phyloP scores from a whole-genome alignment of 2,113 vertebrate species.

The Strix aluco region DNA sequence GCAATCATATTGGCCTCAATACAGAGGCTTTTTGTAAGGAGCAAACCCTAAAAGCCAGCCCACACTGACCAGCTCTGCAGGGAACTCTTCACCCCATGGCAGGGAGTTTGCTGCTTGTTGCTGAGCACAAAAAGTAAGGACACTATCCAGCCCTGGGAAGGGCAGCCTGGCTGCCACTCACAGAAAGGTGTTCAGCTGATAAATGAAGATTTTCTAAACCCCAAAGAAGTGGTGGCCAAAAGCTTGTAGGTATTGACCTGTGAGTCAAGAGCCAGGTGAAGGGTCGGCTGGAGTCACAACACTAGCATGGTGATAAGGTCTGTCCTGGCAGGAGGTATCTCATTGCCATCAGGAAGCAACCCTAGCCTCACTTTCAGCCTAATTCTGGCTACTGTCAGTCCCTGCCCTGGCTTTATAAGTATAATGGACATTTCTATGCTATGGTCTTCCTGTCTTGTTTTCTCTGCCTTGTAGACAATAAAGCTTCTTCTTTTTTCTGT shows the following conservation, averaged over 20 bases:
- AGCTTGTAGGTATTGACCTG: background rate
- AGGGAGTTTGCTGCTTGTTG: background rate
- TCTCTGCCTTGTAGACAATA: background rate
- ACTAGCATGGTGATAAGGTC: background rate
- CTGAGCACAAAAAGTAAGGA: background rate
- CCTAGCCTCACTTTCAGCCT: background rate
- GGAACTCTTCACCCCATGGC: background rate
- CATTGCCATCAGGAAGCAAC: background rate
- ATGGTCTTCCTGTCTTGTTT: background rate
- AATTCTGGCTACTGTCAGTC: background rate
- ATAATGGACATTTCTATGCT: background rate
- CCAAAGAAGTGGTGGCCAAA: background rate
- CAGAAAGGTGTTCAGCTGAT: background rate
- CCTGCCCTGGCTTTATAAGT: background rate
- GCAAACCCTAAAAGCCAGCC: background rate
- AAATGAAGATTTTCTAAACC: background rate
- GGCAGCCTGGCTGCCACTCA: background rate
- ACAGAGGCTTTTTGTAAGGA: background rate
- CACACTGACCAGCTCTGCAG: background rate
- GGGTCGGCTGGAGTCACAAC: background rate
- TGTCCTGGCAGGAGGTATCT: background rate
- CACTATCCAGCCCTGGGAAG: background rate
- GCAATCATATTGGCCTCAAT: background rate
- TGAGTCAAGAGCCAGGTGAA: background rate
- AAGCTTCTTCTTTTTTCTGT: background rate